Percentiles rank a stretch among this genome's conserved stretches.
Evolutionary conservation across 2,113 vertebrate genomes (phyloP).

Genomic region (Alectura lathami): DNA sequence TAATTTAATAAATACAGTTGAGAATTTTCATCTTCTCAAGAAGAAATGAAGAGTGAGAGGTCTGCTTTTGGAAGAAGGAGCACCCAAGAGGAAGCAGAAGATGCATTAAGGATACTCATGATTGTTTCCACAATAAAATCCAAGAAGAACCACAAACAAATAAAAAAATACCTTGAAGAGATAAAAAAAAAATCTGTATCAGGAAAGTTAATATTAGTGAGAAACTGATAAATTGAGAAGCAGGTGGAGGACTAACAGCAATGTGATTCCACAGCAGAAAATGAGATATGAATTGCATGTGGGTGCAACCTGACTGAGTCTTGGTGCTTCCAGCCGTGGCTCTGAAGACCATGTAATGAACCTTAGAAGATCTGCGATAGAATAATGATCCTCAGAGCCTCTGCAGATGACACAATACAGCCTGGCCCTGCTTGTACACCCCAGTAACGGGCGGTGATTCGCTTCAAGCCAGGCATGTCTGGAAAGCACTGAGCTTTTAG

Average conservation of each 20-base stretch:
- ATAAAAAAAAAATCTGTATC: not conserved
- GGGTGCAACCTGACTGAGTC: not conserved
- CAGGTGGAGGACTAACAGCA: not conserved
- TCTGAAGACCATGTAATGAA: not conserved
- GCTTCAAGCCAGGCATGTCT: not conserved
- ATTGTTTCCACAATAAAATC: not conserved
- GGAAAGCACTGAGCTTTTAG: not conserved
- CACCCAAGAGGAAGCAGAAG: not conserved
- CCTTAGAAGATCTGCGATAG: not conserved
- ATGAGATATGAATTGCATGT: fast-evolving
- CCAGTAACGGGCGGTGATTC: fast-evolving
- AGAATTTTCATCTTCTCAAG: not conserved
- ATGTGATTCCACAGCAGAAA: not conserved
- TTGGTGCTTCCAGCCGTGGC: not conserved
- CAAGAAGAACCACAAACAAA: not conserved
- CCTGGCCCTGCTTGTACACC: not conserved
- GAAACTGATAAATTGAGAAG: not conserved
- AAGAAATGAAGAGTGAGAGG: not conserved
- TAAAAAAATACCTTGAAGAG: not conserved
- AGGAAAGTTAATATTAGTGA: not conserved
- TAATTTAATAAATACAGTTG: not conserved
- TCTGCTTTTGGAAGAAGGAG: not conserved
- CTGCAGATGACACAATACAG: not conserved
- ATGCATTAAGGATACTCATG: not conserved
- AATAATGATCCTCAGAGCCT: not conserved